These are phyloP conservation scores for Eristalis intricaria DNA, from an alignment of 2,888 invertebrate genomes.

Conservation along the genomic window DNA sequence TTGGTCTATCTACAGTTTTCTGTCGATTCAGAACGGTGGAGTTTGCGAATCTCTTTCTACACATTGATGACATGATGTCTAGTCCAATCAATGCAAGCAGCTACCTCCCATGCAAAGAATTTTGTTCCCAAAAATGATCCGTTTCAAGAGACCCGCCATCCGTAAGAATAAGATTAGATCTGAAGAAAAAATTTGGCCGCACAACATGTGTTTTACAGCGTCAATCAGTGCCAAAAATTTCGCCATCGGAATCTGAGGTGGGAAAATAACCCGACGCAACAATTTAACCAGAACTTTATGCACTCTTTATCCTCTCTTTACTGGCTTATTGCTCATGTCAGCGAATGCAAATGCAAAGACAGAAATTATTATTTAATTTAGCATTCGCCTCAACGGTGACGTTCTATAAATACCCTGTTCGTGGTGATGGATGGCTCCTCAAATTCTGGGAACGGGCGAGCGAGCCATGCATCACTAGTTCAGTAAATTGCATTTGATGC, in stretches of 20 bases:
- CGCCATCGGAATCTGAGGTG: background rate
- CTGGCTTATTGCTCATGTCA: background rate
- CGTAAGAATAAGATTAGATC: no score
- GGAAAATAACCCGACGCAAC: slow-evolving; percentile 2
- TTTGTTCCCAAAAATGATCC: no score
- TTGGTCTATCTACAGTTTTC: no score
- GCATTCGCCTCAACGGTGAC: slow-evolving; percentile 5
- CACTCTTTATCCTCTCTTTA: background rate
- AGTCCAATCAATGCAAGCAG: no score
- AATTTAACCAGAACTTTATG: slow-evolving; percentile 10
- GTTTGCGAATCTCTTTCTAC: no score
- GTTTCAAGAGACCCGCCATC: no score
- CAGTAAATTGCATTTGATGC: slow-evolving; percentile 25
- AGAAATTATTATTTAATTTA: slow-evolving; percentile 7
- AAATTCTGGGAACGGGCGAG: slow-evolving; percentile 48
- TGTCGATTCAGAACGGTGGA: no score
- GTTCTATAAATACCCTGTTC: slow-evolving; percentile 47
- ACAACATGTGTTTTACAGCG: background rate
- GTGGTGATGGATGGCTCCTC: slow-evolving; percentile 56
- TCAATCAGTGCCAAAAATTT: slow-evolving; percentile 10
- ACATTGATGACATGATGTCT: no score
- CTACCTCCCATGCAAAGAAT: no score
- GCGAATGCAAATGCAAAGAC: background rate
- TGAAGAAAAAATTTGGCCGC: background rate
- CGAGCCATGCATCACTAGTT: slow-evolving; percentile 60